Conservation (phyloP, 2,113 vertebrate genomes). For the Rissa tridactyla region DNA sequence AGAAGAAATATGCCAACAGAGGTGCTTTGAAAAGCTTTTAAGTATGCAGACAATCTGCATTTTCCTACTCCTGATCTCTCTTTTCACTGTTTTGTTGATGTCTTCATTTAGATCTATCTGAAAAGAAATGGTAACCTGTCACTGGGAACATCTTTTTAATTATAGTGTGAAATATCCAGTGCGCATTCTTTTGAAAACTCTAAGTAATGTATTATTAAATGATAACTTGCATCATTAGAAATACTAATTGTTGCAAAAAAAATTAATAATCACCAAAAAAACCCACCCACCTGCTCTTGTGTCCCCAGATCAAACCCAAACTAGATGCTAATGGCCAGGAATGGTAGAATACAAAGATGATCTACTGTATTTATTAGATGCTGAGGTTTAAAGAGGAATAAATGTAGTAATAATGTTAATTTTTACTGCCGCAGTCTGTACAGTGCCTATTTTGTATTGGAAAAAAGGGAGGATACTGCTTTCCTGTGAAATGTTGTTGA, state of each 20-base stretch:
- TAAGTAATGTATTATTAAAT: neutral
- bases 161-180: neutral
- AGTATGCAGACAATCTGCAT: neutral
- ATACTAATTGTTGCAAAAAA: neutral
- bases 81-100: constrained; percentile 2
- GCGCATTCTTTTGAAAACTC: neutral
- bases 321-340: neutral
- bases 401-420: neutral
- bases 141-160: neutral
- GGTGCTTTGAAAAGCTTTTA: constrained; percentile 10
- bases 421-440: neutral
- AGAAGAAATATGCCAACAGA: neutral
- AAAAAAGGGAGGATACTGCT: neutral
- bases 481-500: neutral
- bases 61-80: neutral
- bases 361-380: neutral
- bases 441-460: neutral
- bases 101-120: neutral
- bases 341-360: neutral
- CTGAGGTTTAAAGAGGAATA: neutral
- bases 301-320: neutral
- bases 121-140: neutral
- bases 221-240: neutral
- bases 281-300: neutral
- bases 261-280: neutral